phyloP scores from a whole-genome alignment of 1,140 invertebrate genomes.

The Andrena cerasifolii region DNA sequence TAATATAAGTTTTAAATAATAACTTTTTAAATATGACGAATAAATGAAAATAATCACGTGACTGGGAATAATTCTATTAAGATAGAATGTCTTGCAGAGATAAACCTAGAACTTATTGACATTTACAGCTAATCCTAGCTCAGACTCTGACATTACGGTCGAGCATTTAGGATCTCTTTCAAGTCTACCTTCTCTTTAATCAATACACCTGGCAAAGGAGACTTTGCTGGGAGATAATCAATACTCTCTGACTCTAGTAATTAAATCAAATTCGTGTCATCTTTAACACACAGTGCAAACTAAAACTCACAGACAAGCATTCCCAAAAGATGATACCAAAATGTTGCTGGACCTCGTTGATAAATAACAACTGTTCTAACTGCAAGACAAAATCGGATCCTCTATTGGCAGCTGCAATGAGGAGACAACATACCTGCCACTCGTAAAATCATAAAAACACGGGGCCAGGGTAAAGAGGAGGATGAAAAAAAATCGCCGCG shows the following conservation, averaged over 20 bases:
- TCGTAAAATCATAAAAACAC: conserved; percentile 62
- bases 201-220: too few relatives aligned
- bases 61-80: neutral
- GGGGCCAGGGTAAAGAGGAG: neutral
- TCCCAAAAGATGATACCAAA: too few relatives aligned
- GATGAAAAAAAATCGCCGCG: conserved; percentile 34
- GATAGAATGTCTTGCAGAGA: neutral
- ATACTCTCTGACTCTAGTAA: too few relatives aligned
- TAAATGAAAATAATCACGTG: neutral
- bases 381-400: too few relatives aligned
- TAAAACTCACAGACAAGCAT: too few relatives aligned
- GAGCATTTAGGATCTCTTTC: neutral
- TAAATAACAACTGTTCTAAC: too few relatives aligned
- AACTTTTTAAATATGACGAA: too few relatives aligned
- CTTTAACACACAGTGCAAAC: too few relatives aligned
- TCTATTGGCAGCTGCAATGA: conserved; percentile 4
- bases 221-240: too few relatives aligned
- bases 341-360: too few relatives aligned
- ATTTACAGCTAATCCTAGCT: conserved; percentile 15
- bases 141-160: neutral
- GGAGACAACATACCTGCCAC: neutral
- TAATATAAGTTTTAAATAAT: too few relatives aligned
- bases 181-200: neutral
- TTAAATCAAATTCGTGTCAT: too few relatives aligned
- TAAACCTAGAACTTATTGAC: neutral